A percentile compares a stretch with the other conserved stretches of the same genome.
phyloP scores from a whole-genome alignment of 2,888 invertebrate species.

The Aleiodes testaceus region DNA sequence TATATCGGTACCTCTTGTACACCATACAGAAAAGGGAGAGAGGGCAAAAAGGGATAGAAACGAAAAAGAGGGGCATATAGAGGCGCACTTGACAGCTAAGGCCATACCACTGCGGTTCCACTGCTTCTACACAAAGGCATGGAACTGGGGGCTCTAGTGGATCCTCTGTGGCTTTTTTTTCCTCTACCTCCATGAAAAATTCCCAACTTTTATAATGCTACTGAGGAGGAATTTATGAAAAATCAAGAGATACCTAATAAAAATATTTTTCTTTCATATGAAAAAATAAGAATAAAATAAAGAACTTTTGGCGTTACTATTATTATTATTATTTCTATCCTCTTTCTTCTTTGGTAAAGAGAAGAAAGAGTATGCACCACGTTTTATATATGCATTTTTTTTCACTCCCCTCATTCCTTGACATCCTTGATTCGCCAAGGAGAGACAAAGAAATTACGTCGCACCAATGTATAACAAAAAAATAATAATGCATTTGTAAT shows the following conservation, averaged over 20 bases:
- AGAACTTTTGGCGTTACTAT: background rate
- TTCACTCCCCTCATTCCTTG: background rate
- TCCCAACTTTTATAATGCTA: constrained; percentile 21
- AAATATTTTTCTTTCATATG: constrained; percentile 25
- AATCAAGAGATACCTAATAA: constrained; percentile 21
- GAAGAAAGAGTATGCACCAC: too few relatives aligned
- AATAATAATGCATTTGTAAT: background rate
- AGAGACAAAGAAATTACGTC: constrained; percentile 22
- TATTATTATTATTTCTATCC: constrained; percentile 11
- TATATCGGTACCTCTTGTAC: constrained; percentile 21
- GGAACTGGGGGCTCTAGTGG: constrained; percentile 39
- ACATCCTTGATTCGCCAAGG: constrained; percentile 5
- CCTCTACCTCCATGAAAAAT: constrained; percentile 26
- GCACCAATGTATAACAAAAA: background rate
- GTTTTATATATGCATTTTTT: background rate
- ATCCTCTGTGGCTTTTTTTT: constrained; percentile 25
- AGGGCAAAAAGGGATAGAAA: constrained; percentile 21
- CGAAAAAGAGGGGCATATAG: constrained; percentile 44
- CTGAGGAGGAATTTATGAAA: constrained; percentile 5
- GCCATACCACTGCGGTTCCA: constrained; percentile 47
- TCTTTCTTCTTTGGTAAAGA: background rate
- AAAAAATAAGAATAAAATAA: constrained; percentile 4
- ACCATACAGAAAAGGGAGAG: constrained; percentile 8
- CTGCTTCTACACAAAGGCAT: constrained; percentile 55
- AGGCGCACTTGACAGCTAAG: constrained; percentile 57